Evolutionary conservation across 2,113 vertebrate species (phyloP).

Genomic region (Odontophorus gujanensis): DNA sequence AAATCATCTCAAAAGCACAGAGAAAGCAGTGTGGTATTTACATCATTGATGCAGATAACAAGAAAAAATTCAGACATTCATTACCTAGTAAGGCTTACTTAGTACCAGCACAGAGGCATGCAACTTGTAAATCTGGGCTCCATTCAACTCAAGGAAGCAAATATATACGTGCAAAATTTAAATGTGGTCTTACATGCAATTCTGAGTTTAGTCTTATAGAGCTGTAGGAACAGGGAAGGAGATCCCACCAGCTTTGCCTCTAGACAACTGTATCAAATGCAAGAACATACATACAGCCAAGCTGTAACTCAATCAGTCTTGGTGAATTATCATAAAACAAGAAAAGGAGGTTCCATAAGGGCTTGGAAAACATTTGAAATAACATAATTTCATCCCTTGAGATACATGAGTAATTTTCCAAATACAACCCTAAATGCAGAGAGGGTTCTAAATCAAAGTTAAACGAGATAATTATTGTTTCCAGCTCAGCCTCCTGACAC

Average conservation of each 20-base stretch:
- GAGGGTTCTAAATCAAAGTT: not conserved
- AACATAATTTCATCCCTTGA: not conserved
- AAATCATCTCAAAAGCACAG: not conserved
- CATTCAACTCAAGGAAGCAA: not conserved
- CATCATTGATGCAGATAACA: not conserved
- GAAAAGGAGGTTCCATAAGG: not conserved
- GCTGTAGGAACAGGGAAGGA: not conserved
- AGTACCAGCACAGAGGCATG: not conserved
- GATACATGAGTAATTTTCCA: not conserved
- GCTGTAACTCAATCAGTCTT: fast-evolving
- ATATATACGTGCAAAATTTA: not conserved
- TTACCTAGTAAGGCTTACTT: not conserved
- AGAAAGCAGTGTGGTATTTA: not conserved
- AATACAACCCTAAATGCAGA: not conserved
- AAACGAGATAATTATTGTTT: not conserved
- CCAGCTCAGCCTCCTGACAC: not conserved
- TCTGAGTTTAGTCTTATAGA: not conserved
- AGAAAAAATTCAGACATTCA: not conserved
- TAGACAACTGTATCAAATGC: not conserved
- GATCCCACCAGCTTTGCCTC: not conserved
- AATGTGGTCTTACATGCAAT: not conserved
- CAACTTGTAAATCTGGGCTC: not conserved
- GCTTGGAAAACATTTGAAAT: not conserved
- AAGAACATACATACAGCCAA: not conserved
- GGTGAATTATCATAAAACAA: not conserved